These are phyloP conservation scores for Dallia pectoralis DNA, from an alignment of 2,797 vertebrate genomes.

Conservation along the genomic window DNA sequence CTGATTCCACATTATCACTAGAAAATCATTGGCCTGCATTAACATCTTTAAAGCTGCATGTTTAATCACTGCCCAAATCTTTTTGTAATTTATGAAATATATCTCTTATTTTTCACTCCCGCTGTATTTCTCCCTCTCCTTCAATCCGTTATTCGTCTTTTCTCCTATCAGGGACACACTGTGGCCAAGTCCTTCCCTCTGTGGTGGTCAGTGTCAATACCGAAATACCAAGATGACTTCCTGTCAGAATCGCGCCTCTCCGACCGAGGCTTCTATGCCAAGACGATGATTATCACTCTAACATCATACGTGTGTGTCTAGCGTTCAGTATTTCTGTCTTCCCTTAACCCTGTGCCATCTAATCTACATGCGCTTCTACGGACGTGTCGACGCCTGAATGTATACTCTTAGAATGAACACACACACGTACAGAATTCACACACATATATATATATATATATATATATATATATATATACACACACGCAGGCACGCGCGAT, in stretches of 20 bases:
- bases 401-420: neutral
- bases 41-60: neutral
- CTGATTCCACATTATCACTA: neutral
- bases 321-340: neutral
- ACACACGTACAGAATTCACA: neutral
- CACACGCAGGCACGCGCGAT: neutral
- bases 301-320: neutral
- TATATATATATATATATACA: no score
- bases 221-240: constrained; percentile 67
- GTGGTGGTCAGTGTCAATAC: constrained; percentile 70
- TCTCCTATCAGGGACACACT: constrained; percentile 64
- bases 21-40: neutral
- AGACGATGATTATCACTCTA: no score
- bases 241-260: constrained; percentile 72
- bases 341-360: no score
- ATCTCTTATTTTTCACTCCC: neutral
- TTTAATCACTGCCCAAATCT: neutral
- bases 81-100: neutral
- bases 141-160: constrained; percentile 10
- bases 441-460: no score
- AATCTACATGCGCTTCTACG: no score
- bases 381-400: neutral
- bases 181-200: constrained; percentile 72
- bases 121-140: neutral
- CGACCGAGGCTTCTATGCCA: constrained; percentile 74